phyloP scores from a whole-genome alignment of 2,797 vertebrate species.

The Danio albolineatus region DNA sequence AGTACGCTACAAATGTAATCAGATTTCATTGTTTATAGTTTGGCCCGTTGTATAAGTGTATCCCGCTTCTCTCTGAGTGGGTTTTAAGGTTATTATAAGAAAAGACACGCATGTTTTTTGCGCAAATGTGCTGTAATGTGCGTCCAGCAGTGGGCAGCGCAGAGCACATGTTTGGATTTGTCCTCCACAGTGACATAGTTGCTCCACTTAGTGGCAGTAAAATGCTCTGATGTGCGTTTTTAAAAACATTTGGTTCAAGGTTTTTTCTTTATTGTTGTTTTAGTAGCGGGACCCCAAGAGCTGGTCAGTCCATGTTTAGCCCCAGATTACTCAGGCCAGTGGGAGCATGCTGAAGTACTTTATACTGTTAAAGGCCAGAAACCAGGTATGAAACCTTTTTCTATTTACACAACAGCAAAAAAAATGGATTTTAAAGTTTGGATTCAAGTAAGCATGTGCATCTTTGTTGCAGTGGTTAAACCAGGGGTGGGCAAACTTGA shows the following conservation, averaged over 20 bases:
- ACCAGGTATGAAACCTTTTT: conserved; percentile 79
- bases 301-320: conserved; percentile 89
- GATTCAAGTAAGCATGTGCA: no score
- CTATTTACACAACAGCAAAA: not conserved
- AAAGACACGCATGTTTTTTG: not conserved
- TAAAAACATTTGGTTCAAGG: not conserved
- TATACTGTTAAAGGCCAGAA: conserved; percentile 90
- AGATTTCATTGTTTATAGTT: conserved; percentile 50
- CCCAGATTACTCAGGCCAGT: conserved; percentile 82
- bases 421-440: no score
- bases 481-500: no score
- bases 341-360: conserved; percentile 86
- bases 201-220: conserved; percentile 40
- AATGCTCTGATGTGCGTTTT: not conserved
- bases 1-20: conserved; percentile 55
- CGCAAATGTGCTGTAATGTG: not conserved
- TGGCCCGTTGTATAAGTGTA: conserved; percentile 22
- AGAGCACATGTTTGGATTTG: not conserved
- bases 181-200: not conserved
- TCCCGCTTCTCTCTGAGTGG: conserved; percentile 9
- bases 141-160: conserved; percentile 13
- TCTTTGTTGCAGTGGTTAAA: no score
- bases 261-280: not conserved
- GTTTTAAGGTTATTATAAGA: conserved; percentile 16
- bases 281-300: conserved; percentile 81